Evolutionary conservation across 2,888 invertebrate genomes (phyloP).

Genomic region (Norana najaformis): DNA sequence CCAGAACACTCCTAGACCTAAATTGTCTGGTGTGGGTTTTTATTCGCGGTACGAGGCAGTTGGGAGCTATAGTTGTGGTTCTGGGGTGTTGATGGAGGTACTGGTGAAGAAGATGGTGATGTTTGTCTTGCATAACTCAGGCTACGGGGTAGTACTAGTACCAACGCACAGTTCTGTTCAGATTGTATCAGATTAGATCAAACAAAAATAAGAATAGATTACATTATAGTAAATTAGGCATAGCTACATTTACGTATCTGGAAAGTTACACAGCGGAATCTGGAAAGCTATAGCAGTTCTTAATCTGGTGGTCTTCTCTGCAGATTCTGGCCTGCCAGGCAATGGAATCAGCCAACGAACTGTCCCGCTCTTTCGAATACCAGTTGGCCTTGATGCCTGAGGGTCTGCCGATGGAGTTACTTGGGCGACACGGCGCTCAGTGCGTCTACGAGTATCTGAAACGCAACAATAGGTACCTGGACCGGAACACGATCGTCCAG

Average conservation of each 20-base stretch:
- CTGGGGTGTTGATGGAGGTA: no score
- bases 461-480: slow-evolving; percentile 8
- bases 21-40: no score
- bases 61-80: no score
- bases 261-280: not conserved
- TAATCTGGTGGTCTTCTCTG: not conserved
- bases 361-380: slow-evolving; percentile 45
- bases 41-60: no score
- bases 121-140: not conserved
- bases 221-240: not conserved
- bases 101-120: not conserved
- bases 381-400: slow-evolving; percentile 44
- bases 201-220: no score
- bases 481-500: slow-evolving; percentile 33
- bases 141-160: not conserved
- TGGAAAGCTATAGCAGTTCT: not conserved
- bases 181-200: no score
- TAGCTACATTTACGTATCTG: not conserved
- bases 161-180: not conserved
- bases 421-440: slow-evolving; percentile 42
- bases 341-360: slow-evolving; percentile 42
- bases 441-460: slow-evolving; percentile 42
- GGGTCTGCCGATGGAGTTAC: slow-evolving; percentile 37
- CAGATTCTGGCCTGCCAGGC: slow-evolving; percentile 35
- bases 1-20: no score